Evolutionary conservation across 2,797 vertebrate species (phyloP).

Genomic region (Sorex maritimensis): DNA sequence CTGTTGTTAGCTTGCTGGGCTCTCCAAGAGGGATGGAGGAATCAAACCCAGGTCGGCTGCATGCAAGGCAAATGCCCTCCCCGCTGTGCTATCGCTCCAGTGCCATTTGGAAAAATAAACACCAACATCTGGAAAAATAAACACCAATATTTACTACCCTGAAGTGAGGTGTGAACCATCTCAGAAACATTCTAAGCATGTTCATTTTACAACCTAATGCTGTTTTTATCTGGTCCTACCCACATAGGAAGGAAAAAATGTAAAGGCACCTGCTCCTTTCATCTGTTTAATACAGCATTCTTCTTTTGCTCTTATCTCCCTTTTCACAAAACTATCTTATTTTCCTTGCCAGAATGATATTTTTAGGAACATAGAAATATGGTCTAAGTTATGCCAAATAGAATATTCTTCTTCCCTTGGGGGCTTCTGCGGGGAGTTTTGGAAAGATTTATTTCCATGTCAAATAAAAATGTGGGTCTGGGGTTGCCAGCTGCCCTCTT

Average conservation of each 20-base stretch:
- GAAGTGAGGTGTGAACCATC: not conserved
- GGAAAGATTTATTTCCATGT: not conserved
- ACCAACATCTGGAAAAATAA: not conserved
- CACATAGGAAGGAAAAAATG: not conserved
- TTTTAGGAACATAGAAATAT: not conserved
- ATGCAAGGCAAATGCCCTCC: too few relatives aligned
- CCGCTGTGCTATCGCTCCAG: too few relatives aligned
- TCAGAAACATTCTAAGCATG: conserved; percentile 33
- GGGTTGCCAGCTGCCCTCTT: not conserved
- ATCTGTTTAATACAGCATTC: not conserved
- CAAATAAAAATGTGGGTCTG: not conserved
- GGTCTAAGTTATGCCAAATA: not conserved
- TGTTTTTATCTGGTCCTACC: not conserved
- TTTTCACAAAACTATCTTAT: not conserved
- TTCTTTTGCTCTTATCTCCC: not conserved
- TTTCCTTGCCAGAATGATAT: not conserved
- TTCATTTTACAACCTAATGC: conserved; percentile 10
- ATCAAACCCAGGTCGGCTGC: too few relatives aligned
- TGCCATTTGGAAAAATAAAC: not conserved
- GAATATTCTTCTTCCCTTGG: not conserved
- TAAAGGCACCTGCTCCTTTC: not conserved
- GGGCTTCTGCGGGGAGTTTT: conserved; percentile 38
- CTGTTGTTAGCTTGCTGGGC: too few relatives aligned
- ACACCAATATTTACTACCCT: not conserved
- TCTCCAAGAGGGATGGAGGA: too few relatives aligned